Conservation (phyloP, 2,797 vertebrate species). For the Hephaestus fuliginosus region DNA sequence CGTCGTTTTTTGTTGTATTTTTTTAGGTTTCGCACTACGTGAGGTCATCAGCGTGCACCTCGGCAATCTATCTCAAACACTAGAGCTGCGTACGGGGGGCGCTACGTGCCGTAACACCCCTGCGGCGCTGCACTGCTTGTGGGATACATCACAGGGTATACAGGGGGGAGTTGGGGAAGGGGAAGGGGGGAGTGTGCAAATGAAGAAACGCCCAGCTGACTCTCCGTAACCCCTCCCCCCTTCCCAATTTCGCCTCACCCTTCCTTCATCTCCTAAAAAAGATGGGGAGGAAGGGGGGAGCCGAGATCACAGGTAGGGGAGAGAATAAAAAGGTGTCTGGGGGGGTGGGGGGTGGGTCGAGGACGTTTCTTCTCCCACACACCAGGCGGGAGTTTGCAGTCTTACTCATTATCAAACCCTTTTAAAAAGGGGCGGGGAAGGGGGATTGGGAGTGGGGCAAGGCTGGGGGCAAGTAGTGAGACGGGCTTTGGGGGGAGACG, state of each 20-base stretch:
- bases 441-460: constrained; percentile 6
- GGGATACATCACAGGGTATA: constrained; percentile 62
- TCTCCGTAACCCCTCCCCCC: not conserved
- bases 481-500: constrained; percentile 39
- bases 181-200: constrained; percentile 34
- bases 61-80: constrained; percentile 54
- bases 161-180: not conserved
- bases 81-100: constrained; percentile 32
- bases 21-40: constrained; percentile 56
- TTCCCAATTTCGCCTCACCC: constrained; percentile 44
- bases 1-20: constrained; percentile 24
- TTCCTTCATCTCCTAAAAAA: constrained; percentile 37
- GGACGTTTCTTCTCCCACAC: constrained; percentile 72
- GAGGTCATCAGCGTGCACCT: constrained; percentile 77
- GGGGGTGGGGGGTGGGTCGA: not conserved
- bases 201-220: constrained; percentile 57
- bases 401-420: constrained; percentile 73
- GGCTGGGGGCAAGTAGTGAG: constrained; percentile 62
- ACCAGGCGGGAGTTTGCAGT: constrained; percentile 76
- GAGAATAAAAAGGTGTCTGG: constrained; percentile 44
- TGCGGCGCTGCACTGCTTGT: constrained; percentile 62
- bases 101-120: constrained; percentile 42
- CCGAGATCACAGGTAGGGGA: constrained; percentile 56
- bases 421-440: constrained; percentile 45
- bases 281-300: constrained; percentile 56